These are phyloP conservation scores for Amiota mariae DNA, from an alignment of 2,888 invertebrate genomes.

Conservation along the genomic window DNA sequence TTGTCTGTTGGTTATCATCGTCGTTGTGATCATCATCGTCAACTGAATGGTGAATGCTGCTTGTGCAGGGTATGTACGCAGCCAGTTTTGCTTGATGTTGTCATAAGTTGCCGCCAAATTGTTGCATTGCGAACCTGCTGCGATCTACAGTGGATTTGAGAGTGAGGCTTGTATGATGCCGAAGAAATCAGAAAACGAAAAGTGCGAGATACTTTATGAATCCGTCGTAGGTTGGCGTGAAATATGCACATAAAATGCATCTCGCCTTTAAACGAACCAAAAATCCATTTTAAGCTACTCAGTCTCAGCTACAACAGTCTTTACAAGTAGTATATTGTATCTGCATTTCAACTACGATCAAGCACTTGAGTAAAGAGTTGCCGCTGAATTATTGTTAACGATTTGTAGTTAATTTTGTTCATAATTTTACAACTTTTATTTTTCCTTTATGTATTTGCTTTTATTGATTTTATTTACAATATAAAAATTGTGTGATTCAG, in stretches of 20 bases:
- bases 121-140: conserved; percentile 71
- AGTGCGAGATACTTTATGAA: conserved; percentile 68
- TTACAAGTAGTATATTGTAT: background rate
- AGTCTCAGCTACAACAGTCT: background rate
- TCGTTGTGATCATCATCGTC: conserved; percentile 13
- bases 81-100: conserved; percentile 54
- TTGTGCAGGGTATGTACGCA: conserved; percentile 31
- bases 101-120: conserved; percentile 72
- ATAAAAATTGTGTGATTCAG: too few relatives aligned
- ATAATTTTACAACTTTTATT: conserved; percentile 60
- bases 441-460: conserved; percentile 46
- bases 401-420: conserved; percentile 68
- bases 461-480: conserved; percentile 58
- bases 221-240: conserved; percentile 68
- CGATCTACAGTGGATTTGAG: conserved; percentile 41
- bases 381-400: conserved; percentile 70
- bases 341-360: too few relatives aligned
- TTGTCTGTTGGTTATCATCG: conserved; percentile 18
- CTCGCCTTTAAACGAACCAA: conserved; percentile 56
- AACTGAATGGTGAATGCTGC: conserved; percentile 42
- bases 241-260: conserved; percentile 65
- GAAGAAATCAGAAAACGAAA: conserved; percentile 66
- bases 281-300: conserved; percentile 47
- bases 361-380: background rate
- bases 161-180: background rate